Base-by-base conservation (phyloP, 2,888 invertebrate species). In the Nymphalis urticae region DNA sequence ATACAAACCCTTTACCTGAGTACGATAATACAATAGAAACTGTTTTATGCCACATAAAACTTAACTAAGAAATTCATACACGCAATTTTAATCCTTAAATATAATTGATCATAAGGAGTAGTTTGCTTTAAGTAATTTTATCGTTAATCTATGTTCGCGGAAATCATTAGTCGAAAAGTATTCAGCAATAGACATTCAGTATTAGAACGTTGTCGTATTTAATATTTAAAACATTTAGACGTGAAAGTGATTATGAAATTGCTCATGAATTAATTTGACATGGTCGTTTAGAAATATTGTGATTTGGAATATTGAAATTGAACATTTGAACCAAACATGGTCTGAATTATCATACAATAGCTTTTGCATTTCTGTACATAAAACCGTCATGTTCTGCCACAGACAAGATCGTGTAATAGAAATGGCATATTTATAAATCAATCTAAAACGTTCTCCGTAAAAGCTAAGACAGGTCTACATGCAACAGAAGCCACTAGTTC, bases 151-250 rank as follows among this genome's bases (percentile, higher is more conserved):
- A 61, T 48, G 24, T 68, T 64, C 68, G n/a, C 56, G 70, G 70
- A 70, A 70, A 64, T 70, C 61, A 64, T 70, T 68, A 63, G 53
- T 58, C 56, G 50, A 58, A 66, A 67, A 62, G 50, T 36, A 48
- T 62, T 62, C 59, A 58, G 54, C 47, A 8, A 19, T 50, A n/a
- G 13, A 51, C 27, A 32, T n/a, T n/a, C n/a, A n/a, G n/a, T n/a
- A n/a, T 56, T 60, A 61, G 48, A 48, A 66, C 54, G 53, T 61
- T 66, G 51, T 66, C 66, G 66, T 53, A 61, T 54, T 54, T 19
- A 54, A 19, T 47, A 21, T 60, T 66, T 53, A 54, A 61, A 66
- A 66, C 53, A 47, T 66, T 61, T 54, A 54, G 17, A 58, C 32
- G 17, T n/a, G 19, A 42, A 58, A 42, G n/a, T 58, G 58, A 42